Evolutionary conservation across 2,113 vertebrate genomes (phyloP), one percentile per base, ranked within the genome.

Genomic region (Speoplatyrhinus poulsoni): DNA sequence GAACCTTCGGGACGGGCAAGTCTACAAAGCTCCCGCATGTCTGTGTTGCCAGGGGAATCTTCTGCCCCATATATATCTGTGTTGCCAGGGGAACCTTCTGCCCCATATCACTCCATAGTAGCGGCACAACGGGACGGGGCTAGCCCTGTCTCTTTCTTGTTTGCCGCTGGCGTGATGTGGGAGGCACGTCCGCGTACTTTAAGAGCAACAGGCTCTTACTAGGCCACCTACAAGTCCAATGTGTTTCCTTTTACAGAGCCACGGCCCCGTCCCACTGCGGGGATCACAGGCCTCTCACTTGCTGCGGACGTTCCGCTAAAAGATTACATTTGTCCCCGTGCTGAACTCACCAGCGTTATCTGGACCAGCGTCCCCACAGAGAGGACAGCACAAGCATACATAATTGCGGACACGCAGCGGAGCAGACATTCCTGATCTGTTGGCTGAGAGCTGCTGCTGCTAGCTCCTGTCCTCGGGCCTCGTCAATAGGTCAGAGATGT

Each of bases 221-320:
- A 26, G 26, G 49, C 50, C 65, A 61, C 70, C 65, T 64, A 19
- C 19, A 36, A 68, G 62, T 41, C 4, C 36, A 41, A 41, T 6
- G 62, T 12, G 6, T 32, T 26, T 48, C 69, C 62, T 60, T 56
- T 56, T 6, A n/a, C 46, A 47, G 52, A n/a, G 46, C 53, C 4
- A 12, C 32, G 54, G 60, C 33, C 67, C 13, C 71, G 53, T 82
- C 62, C 65, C 53, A 15, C 41, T 52, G 12, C 49, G 13, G 65
- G 3, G 69, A 84, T 86, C 77, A 75, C 65, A 66, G 55, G 76
- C 85, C 59, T 72, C 36, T 46, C 41, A 71, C 82, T 65, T 81
- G 61, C 70, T 75, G 19, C 15, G 15, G 50, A 58, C 4, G 61
- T 62, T 57, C 68, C 62, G 58, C 58, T 71, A 54, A 75, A 41